These are phyloP conservation scores for Callipepla californica DNA, from an alignment of 2,113 vertebrate species.

Conservation along the genomic window DNA sequence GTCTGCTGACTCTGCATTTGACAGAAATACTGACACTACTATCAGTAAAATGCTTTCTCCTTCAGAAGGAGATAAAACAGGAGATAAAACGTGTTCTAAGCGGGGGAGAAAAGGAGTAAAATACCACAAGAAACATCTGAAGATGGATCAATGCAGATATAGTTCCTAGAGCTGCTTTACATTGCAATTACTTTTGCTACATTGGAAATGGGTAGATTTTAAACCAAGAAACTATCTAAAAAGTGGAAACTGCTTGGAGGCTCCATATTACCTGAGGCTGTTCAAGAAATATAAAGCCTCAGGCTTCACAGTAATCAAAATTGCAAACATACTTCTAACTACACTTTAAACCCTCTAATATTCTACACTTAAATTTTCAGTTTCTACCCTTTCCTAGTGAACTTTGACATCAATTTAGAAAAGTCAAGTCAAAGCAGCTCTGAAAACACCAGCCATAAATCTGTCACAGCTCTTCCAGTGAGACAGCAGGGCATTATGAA, in stretches of 20 bases:
- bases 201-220: neutral
- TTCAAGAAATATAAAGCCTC: neutral
- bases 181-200: neutral
- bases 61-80: neutral
- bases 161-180: neutral
- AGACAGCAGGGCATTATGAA: neutral
- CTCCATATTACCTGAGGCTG: neutral
- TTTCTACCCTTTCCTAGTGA: neutral
- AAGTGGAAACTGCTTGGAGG: neutral
- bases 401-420: neutral
- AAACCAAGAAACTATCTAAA: neutral
- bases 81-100: neutral
- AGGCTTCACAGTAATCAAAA: neutral
- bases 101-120: neutral
- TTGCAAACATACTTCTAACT: neutral
- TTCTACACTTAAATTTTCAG: neutral
- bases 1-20: neutral
- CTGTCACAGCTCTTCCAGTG: neutral
- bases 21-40: neutral
- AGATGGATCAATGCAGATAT: neutral
- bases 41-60: neutral
- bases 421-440: conserved; percentile 1
- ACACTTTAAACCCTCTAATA: neutral
- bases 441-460: neutral
- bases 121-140: neutral